Percentiles rank a stretch among this genome's conserved stretches.
Conservation (phyloP, 2,888 invertebrate genomes). For the Caenorhabditis macrosperma region DNA sequence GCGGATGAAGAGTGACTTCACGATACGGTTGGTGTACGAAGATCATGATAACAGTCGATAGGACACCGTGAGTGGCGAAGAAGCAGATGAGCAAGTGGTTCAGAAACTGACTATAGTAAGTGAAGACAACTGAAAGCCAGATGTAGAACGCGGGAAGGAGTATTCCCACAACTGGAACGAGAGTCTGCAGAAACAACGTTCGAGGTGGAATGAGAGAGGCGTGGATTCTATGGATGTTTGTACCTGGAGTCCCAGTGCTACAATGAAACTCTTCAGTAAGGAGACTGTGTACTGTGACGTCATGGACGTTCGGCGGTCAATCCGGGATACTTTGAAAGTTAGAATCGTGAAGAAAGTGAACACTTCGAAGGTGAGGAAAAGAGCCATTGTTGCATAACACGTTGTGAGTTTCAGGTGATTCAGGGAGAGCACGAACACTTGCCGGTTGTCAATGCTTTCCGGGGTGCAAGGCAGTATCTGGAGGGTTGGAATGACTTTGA, state of each 20-base stretch:
- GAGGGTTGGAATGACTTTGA: neutral
- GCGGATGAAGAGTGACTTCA: no score
- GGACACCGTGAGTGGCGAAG: no score
- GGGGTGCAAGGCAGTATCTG: neutral
- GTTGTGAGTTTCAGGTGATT: neutral
- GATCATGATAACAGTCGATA: no score
- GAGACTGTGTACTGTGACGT: neutral
- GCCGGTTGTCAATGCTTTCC: neutral
- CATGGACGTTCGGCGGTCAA: neutral
- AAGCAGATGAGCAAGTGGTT: no score
- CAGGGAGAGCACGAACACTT: neutral
- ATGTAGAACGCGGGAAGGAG: neutral
- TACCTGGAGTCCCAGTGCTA: neutral
- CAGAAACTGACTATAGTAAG: no score
- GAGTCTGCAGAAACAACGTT: neutral
- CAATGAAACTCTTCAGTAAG: neutral
- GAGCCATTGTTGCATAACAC: neutral
- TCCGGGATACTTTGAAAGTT: neutral
- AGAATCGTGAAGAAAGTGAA: neutral
- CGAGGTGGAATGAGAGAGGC: no score
- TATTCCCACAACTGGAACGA: neutral
- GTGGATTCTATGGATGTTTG: neutral
- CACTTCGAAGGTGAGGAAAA: neutral
- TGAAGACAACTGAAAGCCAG: no score
- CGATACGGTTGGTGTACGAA: no score